These are phyloP conservation scores for Drosophila dives DNA, from an alignment of 2,888 invertebrate genomes.

Conservation along the genomic window DNA sequence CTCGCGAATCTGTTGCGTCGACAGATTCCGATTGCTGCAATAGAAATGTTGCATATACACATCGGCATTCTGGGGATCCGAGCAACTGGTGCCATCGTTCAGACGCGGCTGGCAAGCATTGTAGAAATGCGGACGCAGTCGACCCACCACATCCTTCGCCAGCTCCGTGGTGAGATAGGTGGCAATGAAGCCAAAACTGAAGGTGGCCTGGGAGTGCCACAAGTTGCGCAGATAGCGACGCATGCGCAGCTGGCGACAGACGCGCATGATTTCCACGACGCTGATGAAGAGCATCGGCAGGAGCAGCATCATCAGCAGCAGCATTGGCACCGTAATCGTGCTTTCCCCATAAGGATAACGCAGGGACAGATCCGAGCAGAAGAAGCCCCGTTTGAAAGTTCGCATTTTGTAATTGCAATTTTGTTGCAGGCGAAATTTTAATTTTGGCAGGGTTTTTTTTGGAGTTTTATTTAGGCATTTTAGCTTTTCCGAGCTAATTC, in stretches of 20 bases:
- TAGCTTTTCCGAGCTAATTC: neutral
- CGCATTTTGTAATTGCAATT: constrained; percentile 54
- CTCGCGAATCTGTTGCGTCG: constrained; percentile 74
- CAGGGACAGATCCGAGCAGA: constrained; percentile 77
- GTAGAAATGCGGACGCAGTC: constrained; percentile 80
- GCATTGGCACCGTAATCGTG: constrained; percentile 81
- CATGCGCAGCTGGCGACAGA: constrained; percentile 76
- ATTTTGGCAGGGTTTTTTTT: neutral
- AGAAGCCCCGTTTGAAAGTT: constrained; percentile 81
- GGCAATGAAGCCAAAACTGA: constrained; percentile 81
- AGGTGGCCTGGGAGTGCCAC: constrained; percentile 72
- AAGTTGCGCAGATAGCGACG: constrained; percentile 75
- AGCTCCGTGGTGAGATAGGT: constrained; percentile 79
- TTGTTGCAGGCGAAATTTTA: neutral
- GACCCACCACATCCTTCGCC: constrained; percentile 79
- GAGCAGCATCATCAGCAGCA: constrained; percentile 76
- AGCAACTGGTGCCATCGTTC: constrained; percentile 73
- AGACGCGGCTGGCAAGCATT: constrained; percentile 77
- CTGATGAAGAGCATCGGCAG: constrained; percentile 80
- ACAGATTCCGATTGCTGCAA: constrained; percentile 77
- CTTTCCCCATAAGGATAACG: constrained; percentile 81
- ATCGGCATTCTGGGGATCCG: constrained; percentile 69
- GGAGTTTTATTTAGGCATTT: neutral
- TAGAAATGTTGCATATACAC: constrained; percentile 77
- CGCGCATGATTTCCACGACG: constrained; percentile 80